Evolutionary conservation across 2,888 invertebrate species (phyloP), one percentile per base, ranked within the genome.

Genomic region (Gasteruption jaculator): DNA sequence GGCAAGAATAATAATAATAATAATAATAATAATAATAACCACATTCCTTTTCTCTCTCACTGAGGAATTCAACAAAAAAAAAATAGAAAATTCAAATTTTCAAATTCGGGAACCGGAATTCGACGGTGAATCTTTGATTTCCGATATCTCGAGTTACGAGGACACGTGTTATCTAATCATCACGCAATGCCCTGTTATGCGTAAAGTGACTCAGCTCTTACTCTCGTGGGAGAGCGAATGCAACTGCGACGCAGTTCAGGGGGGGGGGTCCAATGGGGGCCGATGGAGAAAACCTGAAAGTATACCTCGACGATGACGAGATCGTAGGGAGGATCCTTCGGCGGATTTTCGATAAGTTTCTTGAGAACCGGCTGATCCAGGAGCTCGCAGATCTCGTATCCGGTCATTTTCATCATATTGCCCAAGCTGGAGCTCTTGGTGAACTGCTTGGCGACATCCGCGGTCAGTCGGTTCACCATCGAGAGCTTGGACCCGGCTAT

Each of bases 391-490:
- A 47, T 0, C 0, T 0, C 0, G 0, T 1, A 3, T 1, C 63
- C 65, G 1, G 42, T 18, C 0, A 38, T 1, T 0, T 31, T 0
- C 1, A 47, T 5, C 4, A 52, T 4, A 11, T 30, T n/a, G 21
- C 49, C 33, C 6, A 46, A n/a, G 10, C 10, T 5, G 48, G 31
- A 24, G 37, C 38, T 0, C 40, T 18, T 5, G 14, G 5, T 1
- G n/a, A 53, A 48, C 1, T 19, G 0, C 11, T 39, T 1, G 2
- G 34, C 21, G 2, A 48, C 41, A 8, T 41, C 7, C 8, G 54
- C 56, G 2, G 60, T 41, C 6, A 70, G 1, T 18, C 61, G 68
- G 27, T 68, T 70, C 8, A 57, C 32, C 4, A 60, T 12, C 1
- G 8, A 5, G 0, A 52, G 48, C 1, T 54, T 0, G 3, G 46